Base-by-base conservation (phyloP, 2,797 vertebrate species). In the Percopsis omiscomaycus region DNA sequence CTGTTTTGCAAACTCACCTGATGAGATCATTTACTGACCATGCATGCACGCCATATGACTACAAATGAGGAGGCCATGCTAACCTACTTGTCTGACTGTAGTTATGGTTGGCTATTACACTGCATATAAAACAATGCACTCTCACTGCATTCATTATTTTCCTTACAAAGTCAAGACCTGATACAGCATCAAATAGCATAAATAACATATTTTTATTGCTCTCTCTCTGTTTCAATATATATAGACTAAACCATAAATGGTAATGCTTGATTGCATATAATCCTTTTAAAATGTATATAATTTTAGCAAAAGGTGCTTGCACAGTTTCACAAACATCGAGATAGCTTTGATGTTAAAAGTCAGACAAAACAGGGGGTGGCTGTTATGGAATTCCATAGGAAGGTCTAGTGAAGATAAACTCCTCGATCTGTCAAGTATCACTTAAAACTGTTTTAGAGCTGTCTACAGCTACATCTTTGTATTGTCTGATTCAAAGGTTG, bases 401-500 rank as follows among this genome's bases (percentile, higher is more conserved):
- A 72, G 70, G 46, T 74, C 68, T 13, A n/a, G 16, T 50, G 54
- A 44, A 80, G 87, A 90, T 89, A 78, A 84, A 78, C 81, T 82
- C 81, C 74, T 75, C 32, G 62, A 74, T 81, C 79, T 77, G 72
- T 74, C 68, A 88, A 86, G 81, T 86, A 82, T 86, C 83, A 85
- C 85, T 88, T 85, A 66, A 84, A 42, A 88, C 84, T 30, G 79
- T 73, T 80, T 82, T 74, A 79, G 72, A 84, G 83, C 80, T 85
- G 83, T 86, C 86, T 88, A 51, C 75, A 79, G 79, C 68, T 78
- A 73, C 79, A 87, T 82, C 65, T 62, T 16, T 84, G 80, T 81
- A 87, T 88, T 91, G 90, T 92, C 90, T 91, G 82, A 90, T 77
- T 71, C 79, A 73, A 82, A 79, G 76, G 71, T 80, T 69, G 74